Evolutionary conservation across 2,113 vertebrate species (phyloP).

Genomic region (Dendropsophus ebraccatus): DNA sequence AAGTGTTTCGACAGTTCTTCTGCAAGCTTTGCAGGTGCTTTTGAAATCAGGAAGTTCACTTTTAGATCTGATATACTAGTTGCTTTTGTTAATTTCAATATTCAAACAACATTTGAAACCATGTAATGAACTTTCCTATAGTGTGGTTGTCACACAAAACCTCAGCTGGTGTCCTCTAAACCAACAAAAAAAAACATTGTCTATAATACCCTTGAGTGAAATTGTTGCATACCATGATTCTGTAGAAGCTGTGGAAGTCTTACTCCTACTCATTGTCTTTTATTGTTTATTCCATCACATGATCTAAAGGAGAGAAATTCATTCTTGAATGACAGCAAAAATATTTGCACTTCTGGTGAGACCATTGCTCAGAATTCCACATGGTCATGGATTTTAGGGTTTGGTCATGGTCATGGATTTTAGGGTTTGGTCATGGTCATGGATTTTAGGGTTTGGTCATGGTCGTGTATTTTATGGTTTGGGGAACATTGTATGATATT

Average conservation of each 20-base stretch:
- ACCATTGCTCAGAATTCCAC: not conserved
- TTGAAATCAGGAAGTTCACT: constrained; percentile 35
- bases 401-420: too few relatives aligned
- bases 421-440: too few relatives aligned
- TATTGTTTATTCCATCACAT: too few relatives aligned
- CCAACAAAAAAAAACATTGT: too few relatives aligned
- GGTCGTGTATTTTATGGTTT: not conserved
- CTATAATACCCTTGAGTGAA: too few relatives aligned
- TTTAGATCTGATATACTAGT: not conserved
- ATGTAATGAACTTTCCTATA: not conserved
- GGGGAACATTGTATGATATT: not conserved
- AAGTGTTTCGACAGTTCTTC: not conserved
- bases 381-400: not conserved
- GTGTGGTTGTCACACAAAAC: too few relatives aligned
- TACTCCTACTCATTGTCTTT: too few relatives aligned
- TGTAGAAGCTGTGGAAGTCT: too few relatives aligned
- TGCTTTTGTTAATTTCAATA: not conserved
- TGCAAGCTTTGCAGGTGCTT: constrained; percentile 13
- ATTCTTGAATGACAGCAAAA: not conserved
- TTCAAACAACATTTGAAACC: not conserved
- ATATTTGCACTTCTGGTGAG: not conserved
- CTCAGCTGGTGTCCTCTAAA: not conserved
- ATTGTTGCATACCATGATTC: too few relatives aligned
- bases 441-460: too few relatives aligned
- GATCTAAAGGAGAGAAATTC: not conserved